Evolutionary conservation across 2,888 invertebrate genomes (phyloP).

Genomic region (Calephelis perditalis): DNA sequence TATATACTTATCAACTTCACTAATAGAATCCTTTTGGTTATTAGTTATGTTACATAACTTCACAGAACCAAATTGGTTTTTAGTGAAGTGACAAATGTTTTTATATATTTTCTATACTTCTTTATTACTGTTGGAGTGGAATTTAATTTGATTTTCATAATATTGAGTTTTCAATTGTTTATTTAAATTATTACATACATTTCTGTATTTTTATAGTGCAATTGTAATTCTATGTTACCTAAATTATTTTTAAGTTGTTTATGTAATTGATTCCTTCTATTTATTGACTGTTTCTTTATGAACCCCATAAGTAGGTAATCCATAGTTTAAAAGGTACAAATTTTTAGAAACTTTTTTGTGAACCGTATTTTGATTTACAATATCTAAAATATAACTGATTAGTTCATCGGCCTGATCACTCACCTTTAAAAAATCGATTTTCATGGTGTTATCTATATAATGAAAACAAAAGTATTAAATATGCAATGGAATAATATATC

Average conservation of each 20-base stretch:
- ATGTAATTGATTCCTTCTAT: slow-evolving; percentile 15
- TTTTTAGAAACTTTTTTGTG: neutral
- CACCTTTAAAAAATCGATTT: neutral
- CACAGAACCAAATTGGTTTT: neutral
- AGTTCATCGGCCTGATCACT: neutral
- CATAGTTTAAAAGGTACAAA: slow-evolving; percentile 17
- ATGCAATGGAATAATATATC: no score
- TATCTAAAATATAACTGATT: neutral
- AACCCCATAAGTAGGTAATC: slow-evolving; percentile 17
- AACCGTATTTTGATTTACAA: slow-evolving; percentile 3
- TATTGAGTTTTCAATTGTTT: slow-evolving; percentile 16
- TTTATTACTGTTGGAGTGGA: slow-evolving; percentile 5
- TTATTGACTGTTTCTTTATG: slow-evolving; percentile 17
- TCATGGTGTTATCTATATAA: no score
- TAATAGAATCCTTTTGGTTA: neutral
- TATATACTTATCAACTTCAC: neutral
- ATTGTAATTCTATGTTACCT: slow-evolving; percentile 6
- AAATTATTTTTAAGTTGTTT: slow-evolving; percentile 9
- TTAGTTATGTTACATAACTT: neutral
- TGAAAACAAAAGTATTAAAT: no score
- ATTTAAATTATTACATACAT: slow-evolving; percentile 15
- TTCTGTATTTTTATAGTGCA: slow-evolving; percentile 17
- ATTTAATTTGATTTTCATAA: neutral
- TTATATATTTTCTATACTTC: slow-evolving; percentile 17
- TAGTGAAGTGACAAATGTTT: neutral